Percentiles rank a stretch among this genome's conserved stretches.
Evolutionary conservation across 2,888 invertebrate species (phyloP).

Genomic region (Arrhopalites spinosus): DNA sequence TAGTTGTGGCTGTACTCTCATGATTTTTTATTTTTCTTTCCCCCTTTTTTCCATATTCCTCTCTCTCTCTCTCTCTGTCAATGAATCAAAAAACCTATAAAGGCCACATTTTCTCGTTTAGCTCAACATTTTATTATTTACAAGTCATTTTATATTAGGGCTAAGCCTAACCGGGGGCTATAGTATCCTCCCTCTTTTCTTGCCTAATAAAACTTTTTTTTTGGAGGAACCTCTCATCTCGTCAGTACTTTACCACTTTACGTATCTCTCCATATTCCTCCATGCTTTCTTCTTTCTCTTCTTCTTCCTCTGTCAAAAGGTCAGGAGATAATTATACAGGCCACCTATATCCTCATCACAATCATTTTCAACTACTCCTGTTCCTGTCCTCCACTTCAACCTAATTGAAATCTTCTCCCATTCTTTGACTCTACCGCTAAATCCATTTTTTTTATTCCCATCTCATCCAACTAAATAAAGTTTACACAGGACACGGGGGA

Average conservation of each 20-base stretch:
- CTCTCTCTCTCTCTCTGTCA: too few relatives aligned
- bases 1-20: too few relatives aligned
- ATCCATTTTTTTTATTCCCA: not conserved
- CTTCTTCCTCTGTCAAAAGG: constrained; percentile 2
- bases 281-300: not conserved
- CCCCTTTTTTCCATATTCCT: too few relatives aligned
- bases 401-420: constrained; percentile 4
- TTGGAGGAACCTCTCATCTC: not conserved
- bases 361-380: constrained; percentile 3
- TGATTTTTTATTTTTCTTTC: too few relatives aligned
- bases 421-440: not conserved
- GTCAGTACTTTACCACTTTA: constrained; percentile 16
- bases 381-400: not conserved
- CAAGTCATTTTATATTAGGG: not conserved
- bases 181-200: constrained; percentile 19
- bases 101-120: not conserved
- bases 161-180: constrained; percentile 6
- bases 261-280: not conserved
- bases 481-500: too few relatives aligned
- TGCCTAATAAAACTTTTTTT: constrained; percentile 12
- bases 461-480: too few relatives aligned
- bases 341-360: constrained; percentile 17
- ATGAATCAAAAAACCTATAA: constrained; percentile 8
- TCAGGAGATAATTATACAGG: constrained; percentile 19
- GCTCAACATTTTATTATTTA: constrained; percentile 12